Conservation (phyloP, 2,113 vertebrate genomes). For the Potamarius usumacintae region DNA sequence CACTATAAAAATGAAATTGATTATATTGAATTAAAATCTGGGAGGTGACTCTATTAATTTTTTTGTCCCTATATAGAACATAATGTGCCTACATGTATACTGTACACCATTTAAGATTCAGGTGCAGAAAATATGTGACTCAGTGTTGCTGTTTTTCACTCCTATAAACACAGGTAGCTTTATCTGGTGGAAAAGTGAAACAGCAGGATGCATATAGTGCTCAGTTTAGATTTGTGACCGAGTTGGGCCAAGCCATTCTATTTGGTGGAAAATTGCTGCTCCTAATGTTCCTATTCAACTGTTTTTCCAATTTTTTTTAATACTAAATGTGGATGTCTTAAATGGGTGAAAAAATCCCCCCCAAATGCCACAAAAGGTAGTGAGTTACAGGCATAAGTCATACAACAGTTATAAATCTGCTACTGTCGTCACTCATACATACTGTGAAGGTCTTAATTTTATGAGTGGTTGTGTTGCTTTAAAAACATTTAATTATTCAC, state of each 20-base stretch:
- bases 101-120: background rate
- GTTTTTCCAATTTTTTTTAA: background rate
- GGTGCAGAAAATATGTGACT: no score
- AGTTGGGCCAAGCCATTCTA: background rate
- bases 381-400: background rate
- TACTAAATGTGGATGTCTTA: background rate
- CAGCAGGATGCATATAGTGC: background rate
- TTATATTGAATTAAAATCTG: background rate
- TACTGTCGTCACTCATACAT: constrained; percentile 70
- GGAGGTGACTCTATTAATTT: no score
- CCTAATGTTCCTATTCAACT: background rate
- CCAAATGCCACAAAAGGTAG: background rate
- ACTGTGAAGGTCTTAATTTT: constrained; percentile 53
- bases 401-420: constrained; percentile 54
- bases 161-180: background rate
- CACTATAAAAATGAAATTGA: background rate
- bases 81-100: background rate
- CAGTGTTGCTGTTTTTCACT: no score
- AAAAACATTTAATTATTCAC: constrained; percentile 76
- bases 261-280: background rate
- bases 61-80: no score
- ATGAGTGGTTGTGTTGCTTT: constrained; percentile 68
- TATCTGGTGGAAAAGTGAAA: background rate
- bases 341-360: background rate
- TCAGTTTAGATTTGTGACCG: background rate